A percentile compares a stretch with the other conserved stretches of the same genome.
Conservation (phyloP, 2,888 invertebrate genomes). For the Cerastis leucographa region DNA sequence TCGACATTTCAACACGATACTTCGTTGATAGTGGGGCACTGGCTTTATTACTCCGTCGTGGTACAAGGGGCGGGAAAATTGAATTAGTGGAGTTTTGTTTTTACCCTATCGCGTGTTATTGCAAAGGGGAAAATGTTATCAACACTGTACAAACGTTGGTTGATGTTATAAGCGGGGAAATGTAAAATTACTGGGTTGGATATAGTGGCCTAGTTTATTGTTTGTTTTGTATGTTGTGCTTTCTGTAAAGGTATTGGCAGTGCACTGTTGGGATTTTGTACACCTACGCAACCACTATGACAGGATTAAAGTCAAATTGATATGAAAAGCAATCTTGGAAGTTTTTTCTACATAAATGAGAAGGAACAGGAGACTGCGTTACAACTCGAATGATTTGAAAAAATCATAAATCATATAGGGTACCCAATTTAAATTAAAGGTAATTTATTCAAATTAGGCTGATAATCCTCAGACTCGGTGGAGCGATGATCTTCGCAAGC, state of each 20-base stretch:
- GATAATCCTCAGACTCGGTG: no score
- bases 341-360: not conserved
- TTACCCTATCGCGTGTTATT: constrained; percentile 61
- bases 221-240: constrained; percentile 24
- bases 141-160: constrained; percentile 60
- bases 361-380: not conserved
- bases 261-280: not conserved
- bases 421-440: not conserved
- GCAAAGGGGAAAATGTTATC: constrained; percentile 55
- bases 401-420: not conserved
- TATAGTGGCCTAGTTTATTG: constrained; percentile 42
- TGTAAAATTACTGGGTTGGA: constrained; percentile 22
- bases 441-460: not conserved
- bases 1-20: constrained; percentile 62
- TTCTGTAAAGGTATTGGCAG: not conserved
- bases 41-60: constrained; percentile 53
- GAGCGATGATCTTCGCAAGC: no score
- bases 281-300: not conserved
- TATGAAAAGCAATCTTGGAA: not conserved
- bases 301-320: not conserved
- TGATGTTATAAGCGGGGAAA: constrained; percentile 33
- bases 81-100: constrained; percentile 59
- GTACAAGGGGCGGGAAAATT: constrained; percentile 51
- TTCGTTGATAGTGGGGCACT: constrained; percentile 61
- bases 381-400: not conserved